These are phyloP conservation scores for Irena cyanogastra DNA, from an alignment of 2,113 vertebrate species.

Conservation along the genomic window DNA sequence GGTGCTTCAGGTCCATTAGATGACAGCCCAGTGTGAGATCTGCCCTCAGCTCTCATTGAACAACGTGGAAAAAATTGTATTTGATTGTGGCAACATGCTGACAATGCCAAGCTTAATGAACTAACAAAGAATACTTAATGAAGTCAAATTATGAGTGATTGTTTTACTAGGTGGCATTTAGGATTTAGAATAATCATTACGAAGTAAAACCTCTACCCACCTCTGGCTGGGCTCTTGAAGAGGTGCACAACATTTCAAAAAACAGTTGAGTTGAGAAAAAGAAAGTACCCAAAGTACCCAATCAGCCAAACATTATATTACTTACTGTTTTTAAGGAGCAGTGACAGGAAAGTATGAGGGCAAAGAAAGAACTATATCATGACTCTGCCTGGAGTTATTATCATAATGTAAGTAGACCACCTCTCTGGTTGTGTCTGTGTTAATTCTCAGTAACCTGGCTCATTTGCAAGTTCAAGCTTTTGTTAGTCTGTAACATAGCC, in stretches of 20 bases:
- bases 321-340: not conserved
- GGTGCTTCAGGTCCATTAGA: not conserved
- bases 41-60: not conserved
- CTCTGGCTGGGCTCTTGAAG: not conserved
- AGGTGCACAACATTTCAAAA: not conserved
- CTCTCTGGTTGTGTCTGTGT: not conserved
- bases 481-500: not conserved
- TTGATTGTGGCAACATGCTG: conserved; percentile 45
- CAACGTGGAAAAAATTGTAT: not conserved
- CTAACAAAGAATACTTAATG: conserved; percentile 15
- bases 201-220: not conserved
- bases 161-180: conserved; percentile 26
- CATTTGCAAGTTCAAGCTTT: not conserved
- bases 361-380: not conserved
- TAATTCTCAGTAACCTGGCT: not conserved
- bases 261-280: not conserved
- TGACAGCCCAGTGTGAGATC: not conserved
- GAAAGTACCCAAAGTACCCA: not conserved
- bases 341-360: not conserved
- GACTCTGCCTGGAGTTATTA: not conserved
- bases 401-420: not conserved
- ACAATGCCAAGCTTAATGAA: conserved; percentile 22
- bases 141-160: conserved; percentile 3
- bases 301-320: not conserved
- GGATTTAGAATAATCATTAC: not conserved